Conservation (phyloP, 1,140 invertebrate species). For the Drosophila asahinai region DNA sequence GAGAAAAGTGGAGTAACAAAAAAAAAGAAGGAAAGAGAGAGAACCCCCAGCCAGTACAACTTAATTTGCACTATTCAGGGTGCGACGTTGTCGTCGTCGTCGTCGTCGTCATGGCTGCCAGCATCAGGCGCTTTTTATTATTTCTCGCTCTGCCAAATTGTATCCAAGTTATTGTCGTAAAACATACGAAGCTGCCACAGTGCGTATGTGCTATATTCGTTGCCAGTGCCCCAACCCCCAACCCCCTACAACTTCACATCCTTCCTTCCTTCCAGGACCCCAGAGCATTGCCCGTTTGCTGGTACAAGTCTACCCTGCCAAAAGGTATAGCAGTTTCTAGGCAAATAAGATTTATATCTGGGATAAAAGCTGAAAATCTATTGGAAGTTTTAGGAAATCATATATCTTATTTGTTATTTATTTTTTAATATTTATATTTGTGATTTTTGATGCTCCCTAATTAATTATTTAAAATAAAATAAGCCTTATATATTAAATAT, state of each 20-base stretch:
- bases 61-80: constrained; percentile 80
- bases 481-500: too few relatives aligned
- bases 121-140: constrained; percentile 65
- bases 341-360: too few relatives aligned
- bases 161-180: constrained; percentile 79
- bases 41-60: constrained; percentile 49
- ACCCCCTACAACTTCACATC: background rate
- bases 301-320: constrained; percentile 15
- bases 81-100: constrained; percentile 25
- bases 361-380: too few relatives aligned
- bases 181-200: constrained; percentile 65
- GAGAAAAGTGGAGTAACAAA: background rate
- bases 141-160: constrained; percentile 76
- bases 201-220: constrained; percentile 70
- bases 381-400: too few relatives aligned
- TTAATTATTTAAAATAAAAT: too few relatives aligned
- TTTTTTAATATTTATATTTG: too few relatives aligned
- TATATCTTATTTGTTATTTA: too few relatives aligned
- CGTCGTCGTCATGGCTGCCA: constrained; percentile 49
- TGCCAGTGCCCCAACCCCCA: background rate
- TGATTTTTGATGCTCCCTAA: too few relatives aligned
- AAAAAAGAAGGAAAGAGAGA: background rate
- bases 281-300: constrained; percentile 18
- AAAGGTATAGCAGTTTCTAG: background rate
- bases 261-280: constrained; percentile 12